These are phyloP conservation scores for Pangasius sanitwongsei DNA, from an alignment of 2,797 vertebrate species.

Conservation along the genomic window DNA sequence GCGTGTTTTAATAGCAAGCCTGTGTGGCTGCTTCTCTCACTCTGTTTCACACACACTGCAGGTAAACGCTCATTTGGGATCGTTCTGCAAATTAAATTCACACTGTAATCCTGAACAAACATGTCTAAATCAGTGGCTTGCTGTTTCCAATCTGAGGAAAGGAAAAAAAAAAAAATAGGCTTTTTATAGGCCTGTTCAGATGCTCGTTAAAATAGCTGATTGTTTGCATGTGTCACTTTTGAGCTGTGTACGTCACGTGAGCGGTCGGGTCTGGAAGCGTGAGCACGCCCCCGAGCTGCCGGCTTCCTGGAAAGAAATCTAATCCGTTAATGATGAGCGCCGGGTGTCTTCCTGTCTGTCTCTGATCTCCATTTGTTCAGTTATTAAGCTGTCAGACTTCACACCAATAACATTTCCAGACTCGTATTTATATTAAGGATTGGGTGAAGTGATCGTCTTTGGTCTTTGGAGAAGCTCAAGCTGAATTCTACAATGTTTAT, in stretches of 20 bases:
- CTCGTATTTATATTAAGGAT: not conserved
- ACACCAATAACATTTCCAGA: not conserved
- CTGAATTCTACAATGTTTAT: not conserved
- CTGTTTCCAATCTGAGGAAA: not conserved
- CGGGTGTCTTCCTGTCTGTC: slow-evolving; percentile 15
- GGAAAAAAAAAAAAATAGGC: too few relatives aligned
- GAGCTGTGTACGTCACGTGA: not conserved
- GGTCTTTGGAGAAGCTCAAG: not conserved
- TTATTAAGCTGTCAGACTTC: not conserved
- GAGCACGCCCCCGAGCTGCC: not conserved
- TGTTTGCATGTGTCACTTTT: slow-evolving; percentile 25
- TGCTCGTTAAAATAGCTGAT: slow-evolving; percentile 28
- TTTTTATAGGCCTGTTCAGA: not conserved
- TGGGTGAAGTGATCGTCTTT: not conserved
- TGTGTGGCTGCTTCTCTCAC: not conserved
- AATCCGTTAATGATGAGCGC: slow-evolving; percentile 2
- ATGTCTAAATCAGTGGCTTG: not conserved
- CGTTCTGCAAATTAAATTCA: slow-evolving; percentile 54
- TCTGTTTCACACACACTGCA: not conserved
- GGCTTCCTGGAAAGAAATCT: slow-evolving; percentile 28
- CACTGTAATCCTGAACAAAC: slow-evolving; percentile 42
- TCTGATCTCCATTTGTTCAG: not conserved
- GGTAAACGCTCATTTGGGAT: slow-evolving; percentile 43
- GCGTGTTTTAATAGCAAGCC: slow-evolving; percentile 31
- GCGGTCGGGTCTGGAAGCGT: not conserved